Conservation (phyloP, 1,140 invertebrate genomes). For the Daktulosphaira vitifoliae region DNA sequence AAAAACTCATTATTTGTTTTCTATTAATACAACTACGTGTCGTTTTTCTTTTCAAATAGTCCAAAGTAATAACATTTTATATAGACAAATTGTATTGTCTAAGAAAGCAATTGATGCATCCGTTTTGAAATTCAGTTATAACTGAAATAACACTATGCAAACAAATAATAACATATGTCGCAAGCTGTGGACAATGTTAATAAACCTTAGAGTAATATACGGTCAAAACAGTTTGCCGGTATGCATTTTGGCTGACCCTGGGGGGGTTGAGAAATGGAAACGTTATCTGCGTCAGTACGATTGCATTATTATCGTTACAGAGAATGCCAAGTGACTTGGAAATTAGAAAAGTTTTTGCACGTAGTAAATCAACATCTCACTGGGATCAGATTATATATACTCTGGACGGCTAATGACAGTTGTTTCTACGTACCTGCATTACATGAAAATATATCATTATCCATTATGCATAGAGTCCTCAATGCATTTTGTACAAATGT, state of each 20-base stretch:
- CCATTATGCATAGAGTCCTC: too few relatives aligned
- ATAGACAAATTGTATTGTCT: too few relatives aligned
- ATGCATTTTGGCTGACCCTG: background rate
- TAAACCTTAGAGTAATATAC: conserved; percentile 5
- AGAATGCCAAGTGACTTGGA: conserved; percentile 11
- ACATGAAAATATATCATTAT: too few relatives aligned
- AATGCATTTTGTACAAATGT: too few relatives aligned
- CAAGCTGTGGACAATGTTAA: background rate
- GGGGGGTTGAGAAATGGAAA: background rate
- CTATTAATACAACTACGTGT: too few relatives aligned
- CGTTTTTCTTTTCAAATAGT: too few relatives aligned
- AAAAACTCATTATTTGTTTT: too few relatives aligned
- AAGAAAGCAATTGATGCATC: too few relatives aligned
- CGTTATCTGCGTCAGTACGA: conserved; percentile 12
- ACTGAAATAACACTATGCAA: too few relatives aligned
- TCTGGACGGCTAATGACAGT: background rate
- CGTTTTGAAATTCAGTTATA: too few relatives aligned
- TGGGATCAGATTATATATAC: conserved; percentile 1
- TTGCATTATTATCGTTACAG: conserved; percentile 6
- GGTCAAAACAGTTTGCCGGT: background rate
- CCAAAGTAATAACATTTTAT: too few relatives aligned
- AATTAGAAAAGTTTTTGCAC: conserved; percentile 30
- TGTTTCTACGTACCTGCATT: too few relatives aligned
- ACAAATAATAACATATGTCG: background rate
- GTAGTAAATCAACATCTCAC: conserved; percentile 18